Evolutionary conservation across 1,140 invertebrate species (phyloP).

Genomic region (Oryctes rhinoceros): DNA sequence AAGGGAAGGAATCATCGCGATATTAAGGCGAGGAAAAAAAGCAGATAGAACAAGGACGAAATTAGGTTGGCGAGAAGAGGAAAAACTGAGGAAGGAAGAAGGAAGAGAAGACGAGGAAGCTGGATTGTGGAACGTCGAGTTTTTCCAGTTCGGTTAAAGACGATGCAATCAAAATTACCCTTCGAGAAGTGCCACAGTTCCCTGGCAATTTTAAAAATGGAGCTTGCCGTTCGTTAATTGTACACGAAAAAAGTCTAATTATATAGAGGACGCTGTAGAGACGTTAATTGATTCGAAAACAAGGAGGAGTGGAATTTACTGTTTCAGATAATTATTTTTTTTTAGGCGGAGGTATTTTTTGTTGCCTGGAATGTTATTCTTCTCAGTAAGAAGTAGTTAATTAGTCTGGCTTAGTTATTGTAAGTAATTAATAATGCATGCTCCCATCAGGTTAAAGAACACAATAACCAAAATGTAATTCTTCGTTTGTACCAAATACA

Average conservation of each 20-base stretch:
- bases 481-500: too few relatives aligned
- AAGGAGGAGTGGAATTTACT: constrained; percentile 23
- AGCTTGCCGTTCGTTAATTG: constrained; percentile 52
- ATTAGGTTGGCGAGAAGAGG: neutral
- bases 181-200: constrained; percentile 51
- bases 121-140: neutral
- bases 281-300: constrained; percentile 40
- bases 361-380: neutral
- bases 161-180: constrained; percentile 55
- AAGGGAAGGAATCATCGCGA: constrained; percentile 4
- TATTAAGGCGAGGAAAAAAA: constrained; percentile 27
- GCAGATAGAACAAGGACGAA: neutral
- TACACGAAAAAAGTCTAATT: constrained; percentile 57
- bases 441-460: too few relatives aligned
- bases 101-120: neutral
- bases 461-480: too few relatives aligned
- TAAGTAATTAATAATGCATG: too few relatives aligned
- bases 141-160: constrained; percentile 41
- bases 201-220: constrained; percentile 57
- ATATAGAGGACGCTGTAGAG: constrained; percentile 45
- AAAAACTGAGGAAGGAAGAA: neutral
- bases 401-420: neutral
- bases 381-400: neutral
- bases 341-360: neutral
- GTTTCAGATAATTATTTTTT: constrained; percentile 32